Base-by-base conservation (phyloP, 2,888 invertebrate species). In the Gonocerus acuteangulatus region DNA sequence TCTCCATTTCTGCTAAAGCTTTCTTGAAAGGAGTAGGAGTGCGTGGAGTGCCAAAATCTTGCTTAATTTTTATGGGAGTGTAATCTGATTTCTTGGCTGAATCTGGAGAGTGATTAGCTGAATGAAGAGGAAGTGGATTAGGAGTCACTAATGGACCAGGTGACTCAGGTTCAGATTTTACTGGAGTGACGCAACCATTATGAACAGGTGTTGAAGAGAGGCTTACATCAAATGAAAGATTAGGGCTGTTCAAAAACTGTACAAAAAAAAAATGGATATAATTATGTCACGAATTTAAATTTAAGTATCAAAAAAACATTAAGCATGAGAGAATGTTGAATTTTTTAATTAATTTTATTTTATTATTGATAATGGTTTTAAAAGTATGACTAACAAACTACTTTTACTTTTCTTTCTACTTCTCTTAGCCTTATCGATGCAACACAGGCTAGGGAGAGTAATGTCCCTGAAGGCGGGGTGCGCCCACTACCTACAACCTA, bases 11-110 rank as follows among this genome's bases (percentile, higher is more conserved):
- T 0, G 90, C 92, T 69, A 94, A 78, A 0, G 94, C 94, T 68
- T 90, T 86, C 73, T 95, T 95, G 76, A 95, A 92, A 0, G 95
- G 95, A 0, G 95, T 95, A 1, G 95, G 95, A 0, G 95, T 95
- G 69, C 92, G 79, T n/a, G 67, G 66, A 11, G 63, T 62, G 39
- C 54, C 61, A 6, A 60, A 19, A 15, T 60, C 52, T 13, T 57
- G 39, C 13, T 52, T 62, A 1, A 57, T 57, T 47, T 48, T 57
- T n/a, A 45, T 62, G 13, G 49, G 51, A 18, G 21, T 60, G 44
- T n/a, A 45, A 15, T 45, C 59, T 45, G 49, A 36, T 22, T 54
- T 64, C 59, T 48, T 61, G 15, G 47, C 21, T 16, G 61, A 47
- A 19, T 49, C 39, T 15, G 59, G 59, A 44, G 47, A 44, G 7